Conservation (phyloP, 2,113 vertebrate species). For the Micromys minutus region DNA sequence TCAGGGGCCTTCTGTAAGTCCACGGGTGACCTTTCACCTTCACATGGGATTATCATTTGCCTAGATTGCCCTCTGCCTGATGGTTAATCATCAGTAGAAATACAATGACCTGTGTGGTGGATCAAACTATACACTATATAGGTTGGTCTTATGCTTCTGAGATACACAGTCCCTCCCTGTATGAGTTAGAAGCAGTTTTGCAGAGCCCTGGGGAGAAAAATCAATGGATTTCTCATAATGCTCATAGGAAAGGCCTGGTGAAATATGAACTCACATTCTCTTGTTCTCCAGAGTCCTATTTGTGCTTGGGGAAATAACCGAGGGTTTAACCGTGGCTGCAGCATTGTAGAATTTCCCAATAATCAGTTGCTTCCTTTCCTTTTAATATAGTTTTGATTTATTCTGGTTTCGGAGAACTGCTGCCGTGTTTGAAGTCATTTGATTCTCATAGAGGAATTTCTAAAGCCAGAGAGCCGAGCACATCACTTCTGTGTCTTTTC, state of each 20-base stretch:
- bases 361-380: conserved; percentile 58
- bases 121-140: not conserved
- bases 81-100: not conserved
- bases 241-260: not conserved
- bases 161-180: conserved; percentile 28
- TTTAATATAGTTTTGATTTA: conserved; percentile 59
- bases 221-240: not conserved
- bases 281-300: conserved; percentile 21
- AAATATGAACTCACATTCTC: not conserved
- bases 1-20: conserved; percentile 97
- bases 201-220: not conserved
- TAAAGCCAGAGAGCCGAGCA: conserved; percentile 22
- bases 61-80: not conserved
- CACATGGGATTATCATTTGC: not conserved
- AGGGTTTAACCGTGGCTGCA: not conserved
- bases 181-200: conserved; percentile 40
- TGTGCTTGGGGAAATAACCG: conserved; percentile 42
- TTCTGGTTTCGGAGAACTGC: conserved; percentile 47
- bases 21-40: not conserved
- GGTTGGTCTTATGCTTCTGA: not conserved
- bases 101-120: not conserved
- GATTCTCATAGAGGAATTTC: conserved; percentile 46
- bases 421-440: not conserved
- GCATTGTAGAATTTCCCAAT: conserved; percentile 37
- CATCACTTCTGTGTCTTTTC: conserved; percentile 41